A percentile compares a stretch with the other conserved stretches of the same genome.
Evolutionary conservation across 2,888 invertebrate species (phyloP).

Genomic region (Tineola bisselliella): DNA sequence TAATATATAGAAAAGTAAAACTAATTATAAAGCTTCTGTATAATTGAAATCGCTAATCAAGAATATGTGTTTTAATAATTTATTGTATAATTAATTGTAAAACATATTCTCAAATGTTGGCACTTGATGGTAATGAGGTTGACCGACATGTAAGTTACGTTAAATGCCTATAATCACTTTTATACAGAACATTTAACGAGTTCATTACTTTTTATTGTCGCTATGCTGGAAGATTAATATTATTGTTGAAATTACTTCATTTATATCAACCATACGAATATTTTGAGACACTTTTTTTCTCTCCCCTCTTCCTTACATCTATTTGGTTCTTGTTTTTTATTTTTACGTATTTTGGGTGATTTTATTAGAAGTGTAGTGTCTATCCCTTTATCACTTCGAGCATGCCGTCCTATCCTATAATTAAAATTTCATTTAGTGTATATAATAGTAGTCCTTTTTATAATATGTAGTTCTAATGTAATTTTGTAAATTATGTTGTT

Average conservation of each 20-base stretch:
- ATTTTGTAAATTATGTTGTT: too few relatives aligned
- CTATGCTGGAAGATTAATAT: neutral
- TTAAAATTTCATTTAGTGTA: too few relatives aligned
- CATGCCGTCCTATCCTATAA: too few relatives aligned
- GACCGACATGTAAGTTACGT: neutral
- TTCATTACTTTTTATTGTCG: neutral
- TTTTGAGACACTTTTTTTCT: too few relatives aligned
- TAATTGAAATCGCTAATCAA: neutral
- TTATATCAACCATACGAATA: neutral
- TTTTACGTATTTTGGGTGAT: too few relatives aligned
- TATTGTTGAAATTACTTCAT: neutral
- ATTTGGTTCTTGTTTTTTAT: too few relatives aligned
- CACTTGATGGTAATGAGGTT: neutral
- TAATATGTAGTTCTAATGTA: too few relatives aligned
- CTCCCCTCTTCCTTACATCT: too few relatives aligned
- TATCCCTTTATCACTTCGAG: too few relatives aligned
- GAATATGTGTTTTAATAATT: neutral
- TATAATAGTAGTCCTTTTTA: too few relatives aligned
- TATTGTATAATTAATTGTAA: neutral
- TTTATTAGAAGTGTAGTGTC: too few relatives aligned
- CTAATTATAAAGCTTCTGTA: too few relatives aligned
- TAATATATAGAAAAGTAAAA: neutral
- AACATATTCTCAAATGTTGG: neutral
- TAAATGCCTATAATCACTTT: neutral
- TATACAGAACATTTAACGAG: neutral